phyloP scores from a whole-genome alignment of 2,888 invertebrate genomes.

The Labia minor region DNA sequence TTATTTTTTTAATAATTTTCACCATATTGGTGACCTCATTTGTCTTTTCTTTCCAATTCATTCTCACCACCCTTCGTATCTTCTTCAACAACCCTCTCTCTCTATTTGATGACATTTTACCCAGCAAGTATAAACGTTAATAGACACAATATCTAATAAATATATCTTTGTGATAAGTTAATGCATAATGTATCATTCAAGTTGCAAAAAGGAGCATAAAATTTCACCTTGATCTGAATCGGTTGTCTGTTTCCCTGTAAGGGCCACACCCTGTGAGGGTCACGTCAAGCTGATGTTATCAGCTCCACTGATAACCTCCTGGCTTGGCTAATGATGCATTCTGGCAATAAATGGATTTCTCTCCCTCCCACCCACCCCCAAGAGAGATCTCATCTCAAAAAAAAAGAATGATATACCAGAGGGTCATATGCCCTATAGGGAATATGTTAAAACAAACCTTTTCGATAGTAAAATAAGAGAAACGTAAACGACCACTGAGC shows the following conservation, averaged over 20 bases:
- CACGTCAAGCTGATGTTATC: background rate
- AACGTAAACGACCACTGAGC: too few relatives aligned
- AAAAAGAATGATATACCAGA: background rate
- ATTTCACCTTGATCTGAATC: slow-evolving; percentile 4
- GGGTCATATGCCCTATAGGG: background rate
- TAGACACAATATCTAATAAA: background rate
- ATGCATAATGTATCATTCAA: slow-evolving; percentile 1
- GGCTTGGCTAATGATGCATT: slow-evolving; percentile 8
- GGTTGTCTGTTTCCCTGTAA: background rate
- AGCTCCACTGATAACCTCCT: background rate
- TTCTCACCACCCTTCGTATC: too few relatives aligned
- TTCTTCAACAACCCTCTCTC: too few relatives aligned
- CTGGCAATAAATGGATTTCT: background rate
- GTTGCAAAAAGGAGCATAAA: slow-evolving; percentile 13
- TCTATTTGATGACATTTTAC: too few relatives aligned
- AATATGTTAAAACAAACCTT: slow-evolving; percentile 3
- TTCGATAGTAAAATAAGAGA: background rate
- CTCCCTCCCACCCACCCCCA: background rate
- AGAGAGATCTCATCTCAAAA: slow-evolving; percentile 3
- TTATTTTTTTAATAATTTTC: too few relatives aligned
- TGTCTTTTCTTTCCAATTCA: too few relatives aligned
- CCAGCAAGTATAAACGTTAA: background rate
- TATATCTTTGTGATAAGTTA: background rate
- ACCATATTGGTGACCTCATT: too few relatives aligned
- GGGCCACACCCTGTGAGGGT: slow-evolving; percentile 1